phyloP scores from a whole-genome alignment of 2,888 invertebrate genomes.

The Andrena dorsata region DNA sequence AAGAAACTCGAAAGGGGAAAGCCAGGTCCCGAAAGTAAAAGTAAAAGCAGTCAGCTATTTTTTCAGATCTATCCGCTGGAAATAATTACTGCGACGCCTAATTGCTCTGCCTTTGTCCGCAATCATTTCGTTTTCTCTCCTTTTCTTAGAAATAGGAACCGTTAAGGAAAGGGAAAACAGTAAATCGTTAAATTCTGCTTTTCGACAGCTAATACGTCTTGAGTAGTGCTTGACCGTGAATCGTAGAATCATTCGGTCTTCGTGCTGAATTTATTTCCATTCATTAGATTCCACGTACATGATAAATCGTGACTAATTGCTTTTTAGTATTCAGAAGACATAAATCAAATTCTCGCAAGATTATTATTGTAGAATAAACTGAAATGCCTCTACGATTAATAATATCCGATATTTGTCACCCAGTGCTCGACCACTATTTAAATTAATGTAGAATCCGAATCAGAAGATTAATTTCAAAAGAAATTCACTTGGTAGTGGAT shows the following conservation, averaged over 20 bases:
- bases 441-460: too few species aligned
- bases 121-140: background rate
- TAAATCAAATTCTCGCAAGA: background rate
- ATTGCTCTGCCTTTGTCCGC: slow-evolving; percentile 19
- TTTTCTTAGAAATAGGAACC: background rate
- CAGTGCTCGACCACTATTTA: too few species aligned
- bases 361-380: background rate
- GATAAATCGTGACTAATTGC: background rate
- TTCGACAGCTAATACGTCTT: background rate
- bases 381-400: too few species aligned
- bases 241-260: background rate
- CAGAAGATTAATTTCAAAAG: too few species aligned
- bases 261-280: slow-evolving; percentile 13
- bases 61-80: slow-evolving; percentile 31
- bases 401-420: too few species aligned
- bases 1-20: slow-evolving; percentile 35
- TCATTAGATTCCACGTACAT: background rate
- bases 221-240: background rate
- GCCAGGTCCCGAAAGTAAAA: slow-evolving; percentile 35
- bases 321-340: background rate
- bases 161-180: background rate
- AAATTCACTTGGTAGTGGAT: too few species aligned
- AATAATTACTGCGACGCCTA: slow-evolving; percentile 42
- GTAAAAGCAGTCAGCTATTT: slow-evolving; percentile 41
- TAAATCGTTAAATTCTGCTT: background rate